Conservation (phyloP, 2,888 invertebrate genomes). For the Heliconius sara region DNA sequence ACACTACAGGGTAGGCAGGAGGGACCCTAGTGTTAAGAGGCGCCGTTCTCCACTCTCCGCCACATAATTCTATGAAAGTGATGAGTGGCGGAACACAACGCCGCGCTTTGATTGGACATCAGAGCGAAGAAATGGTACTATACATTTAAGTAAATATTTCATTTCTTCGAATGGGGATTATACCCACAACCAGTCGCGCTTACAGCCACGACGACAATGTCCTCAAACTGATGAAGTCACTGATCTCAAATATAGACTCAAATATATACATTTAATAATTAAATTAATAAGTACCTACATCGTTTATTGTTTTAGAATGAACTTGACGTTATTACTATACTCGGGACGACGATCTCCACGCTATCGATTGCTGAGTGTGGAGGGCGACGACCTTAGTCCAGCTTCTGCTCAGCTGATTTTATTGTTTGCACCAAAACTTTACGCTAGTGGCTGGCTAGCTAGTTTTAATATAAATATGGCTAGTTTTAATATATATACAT, state of each 20-base stretch:
- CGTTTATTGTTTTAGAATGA: constrained; percentile 18
- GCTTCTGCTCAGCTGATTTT: constrained; percentile 48
- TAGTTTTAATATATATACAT: neutral
- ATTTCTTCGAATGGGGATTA: no score
- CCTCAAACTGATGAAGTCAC: no score
- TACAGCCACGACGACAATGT: no score
- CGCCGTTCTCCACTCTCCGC: no score
- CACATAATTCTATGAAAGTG: no score
- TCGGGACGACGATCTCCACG: constrained; percentile 43
- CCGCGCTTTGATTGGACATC: no score
- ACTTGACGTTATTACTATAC: constrained; percentile 31
- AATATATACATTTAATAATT: neutral
- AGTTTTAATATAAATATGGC: no score
- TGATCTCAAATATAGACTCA: neutral
- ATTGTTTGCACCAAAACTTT: constrained; percentile 29
- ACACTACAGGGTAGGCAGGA: no score
- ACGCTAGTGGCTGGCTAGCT: neutral
- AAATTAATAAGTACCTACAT: neutral
- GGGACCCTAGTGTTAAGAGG: no score
- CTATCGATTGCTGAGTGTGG: constrained; percentile 73
- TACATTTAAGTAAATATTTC: no score
- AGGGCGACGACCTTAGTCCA: constrained; percentile 51
- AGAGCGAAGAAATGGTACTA: neutral
- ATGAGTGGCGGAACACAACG: no score
- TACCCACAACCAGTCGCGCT: no score